Base-by-base conservation (phyloP, 23 tunicate species). In the Botrylloides violaceus region DNA sequence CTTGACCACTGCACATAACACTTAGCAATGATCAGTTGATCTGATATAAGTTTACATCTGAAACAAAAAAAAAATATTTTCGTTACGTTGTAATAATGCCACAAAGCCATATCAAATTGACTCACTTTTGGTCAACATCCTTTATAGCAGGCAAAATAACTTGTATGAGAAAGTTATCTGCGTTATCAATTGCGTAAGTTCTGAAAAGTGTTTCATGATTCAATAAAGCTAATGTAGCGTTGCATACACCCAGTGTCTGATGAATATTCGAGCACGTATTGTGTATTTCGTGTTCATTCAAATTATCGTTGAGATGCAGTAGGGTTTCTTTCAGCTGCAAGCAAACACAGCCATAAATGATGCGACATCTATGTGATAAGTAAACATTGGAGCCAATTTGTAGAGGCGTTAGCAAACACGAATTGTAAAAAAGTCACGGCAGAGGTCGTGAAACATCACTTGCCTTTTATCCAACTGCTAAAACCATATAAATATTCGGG, bases 1-100 rank as follows among this genome's bases (percentile, higher is more conserved):
- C 29, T 18, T 3, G 85, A 59, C 85, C 85, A 80, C 49, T 80
- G 85, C 2, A 39, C 79, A 49, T 59, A 73, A 31, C 85, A 72
- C 62, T 80, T 80, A 12, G 79, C 71, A 3, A 50, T 25, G 43
- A 72, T 71, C 20, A 80, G 35, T 64, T 80, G 79, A 29, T 63
- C 71, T 1, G 85, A 66, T 6, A 80, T 77, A 30, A 26, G 21
- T 7, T 68, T 36, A 6, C 74, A 37, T 68, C 74, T 68, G 21
- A 1, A 15, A 32, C 25, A 28, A 65, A 65, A 0, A 28, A 7
- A 65, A 29, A 12, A 65, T 18, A 20, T 60, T 60, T n/a, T n/a
- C n/a, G n/a, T n/a, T n/a, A n/a, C n/a, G n/a, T n/a, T n/a, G n/a
- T n/a, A n/a, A n/a, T n/a, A n/a, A n/a, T n/a, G n/a, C n/a, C n/a